A percentile compares a stretch with the other conserved stretches of the same genome.
Conservation (phyloP, 2,113 vertebrate genomes). For the Atractosteus spatula region DNA sequence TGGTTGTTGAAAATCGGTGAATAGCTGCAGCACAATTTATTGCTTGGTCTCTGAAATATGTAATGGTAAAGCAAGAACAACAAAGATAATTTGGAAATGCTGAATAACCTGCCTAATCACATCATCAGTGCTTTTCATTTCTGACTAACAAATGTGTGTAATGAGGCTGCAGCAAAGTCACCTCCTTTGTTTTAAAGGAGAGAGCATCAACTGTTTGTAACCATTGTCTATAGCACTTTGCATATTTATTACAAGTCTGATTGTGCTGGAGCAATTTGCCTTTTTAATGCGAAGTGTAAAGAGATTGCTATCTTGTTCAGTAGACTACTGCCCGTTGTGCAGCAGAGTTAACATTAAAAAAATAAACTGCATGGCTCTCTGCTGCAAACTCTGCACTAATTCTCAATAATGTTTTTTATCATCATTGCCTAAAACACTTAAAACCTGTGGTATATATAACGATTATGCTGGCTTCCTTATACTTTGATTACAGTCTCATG, state of each 20-base stretch:
- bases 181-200: conserved; percentile 49
- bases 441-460: no score
- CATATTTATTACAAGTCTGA: conserved; percentile 61
- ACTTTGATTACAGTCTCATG: no score
- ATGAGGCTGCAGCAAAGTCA: conserved; percentile 33
- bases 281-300: conserved; percentile 9
- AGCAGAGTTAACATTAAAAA: background rate
- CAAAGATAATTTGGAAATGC: background rate
- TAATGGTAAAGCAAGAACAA: background rate
- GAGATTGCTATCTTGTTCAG: conserved; percentile 14
- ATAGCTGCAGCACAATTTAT: no score
- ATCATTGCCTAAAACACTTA: no score
- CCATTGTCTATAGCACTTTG: conserved; percentile 56
- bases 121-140: conserved; percentile 26
- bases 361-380: no score
- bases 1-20: no score
- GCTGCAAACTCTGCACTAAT: background rate
- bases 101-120: background rate
- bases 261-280: conserved; percentile 25
- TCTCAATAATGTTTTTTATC: background rate
- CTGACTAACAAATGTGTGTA: conserved; percentile 31
- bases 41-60: no score
- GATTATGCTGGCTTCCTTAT: no score
- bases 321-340: background rate
- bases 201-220: conserved; percentile 56